Base-by-base conservation (phyloP, 2,113 vertebrate species). In the Brachionichthys hirsutus region DNA sequence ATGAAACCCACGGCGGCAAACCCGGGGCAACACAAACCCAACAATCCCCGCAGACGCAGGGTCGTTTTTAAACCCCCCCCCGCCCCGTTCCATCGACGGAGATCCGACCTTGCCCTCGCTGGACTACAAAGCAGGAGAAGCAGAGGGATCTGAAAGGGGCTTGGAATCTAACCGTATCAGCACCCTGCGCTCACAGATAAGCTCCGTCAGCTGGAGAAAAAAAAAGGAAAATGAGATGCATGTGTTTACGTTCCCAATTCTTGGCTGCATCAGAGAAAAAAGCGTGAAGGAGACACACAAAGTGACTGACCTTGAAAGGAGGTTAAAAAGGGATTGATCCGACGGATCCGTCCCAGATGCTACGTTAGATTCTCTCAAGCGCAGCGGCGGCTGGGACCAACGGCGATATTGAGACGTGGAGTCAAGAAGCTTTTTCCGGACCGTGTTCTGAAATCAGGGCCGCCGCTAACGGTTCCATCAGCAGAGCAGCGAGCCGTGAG, bases 251-350 rank as follows among this genome's bases (percentile, higher is more conserved):
- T 62, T 83, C 70, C 30, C 58, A 55, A 44, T 56, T 47, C 62
- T 83, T 73, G 5, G 75, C 83, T 84, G 81, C 73, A 83, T 85
- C 81, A 81, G 78, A 75, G 43, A 14, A 55, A 84, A 46, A 72
- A 77, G 20, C 55, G 46, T 64, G 64, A 38, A 75, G 80, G 78
- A n/a, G n/a, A 67, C 50, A 54, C 50, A 67, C 53, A 74, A 71
- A 79, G 73, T 55, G 68, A 24, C 80, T 75, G 85, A 86, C 84
- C 85, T 86, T 30, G 24, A 30, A 30, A 30, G 24, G 24, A 6
- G 24, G 24, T 8, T n/a, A 30, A 30, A 6, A 30, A 30, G 4
- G 24, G 24, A 30, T 30, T 30, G 8, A 30, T 30, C 24, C 4
- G n/a, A n/a, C n/a, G n/a, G n/a, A n/a, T n/a, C n/a, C n/a, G n/a